Evolutionary conservation across 1,140 invertebrate genomes (phyloP), one percentile per base, ranked within the genome.

Genomic region (Aphelenchoides fujianensis): DNA sequence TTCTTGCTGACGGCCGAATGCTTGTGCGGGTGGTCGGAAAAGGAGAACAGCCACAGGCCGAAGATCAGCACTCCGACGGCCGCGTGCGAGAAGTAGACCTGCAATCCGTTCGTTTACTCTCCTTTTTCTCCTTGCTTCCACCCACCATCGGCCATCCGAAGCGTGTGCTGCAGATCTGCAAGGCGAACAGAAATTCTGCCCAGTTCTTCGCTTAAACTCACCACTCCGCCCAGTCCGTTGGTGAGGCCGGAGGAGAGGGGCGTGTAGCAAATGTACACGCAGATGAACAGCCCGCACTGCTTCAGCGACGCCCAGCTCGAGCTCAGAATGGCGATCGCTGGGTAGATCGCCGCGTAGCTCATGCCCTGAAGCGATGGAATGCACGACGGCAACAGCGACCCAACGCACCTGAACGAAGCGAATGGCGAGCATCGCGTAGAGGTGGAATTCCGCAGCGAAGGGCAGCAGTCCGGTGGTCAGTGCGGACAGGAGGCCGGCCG

Each of bases 11-110:
- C 63, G 30, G 32, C 1, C 2, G 3, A 3, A 34, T 16, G 12
- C 34, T 63, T 66, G 1, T 68, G 53, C 2, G 71, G 71, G 1
- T 31, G 7, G 34, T 74, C 55, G 2, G 31, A 27, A 36, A 74
- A 61, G 55, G 64, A 73, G 35, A 75, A 66, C 30, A 74, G 16
- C 32, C 72, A 73, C 31, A 75, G 23, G 7, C 34, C 27, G 72
- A 73, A 73, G 19, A 73, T 35, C 19, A 73, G 2, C 31, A 74
- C 28, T 2, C 71, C 74, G n/a, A 77, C 66, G 27, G 32, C 16
- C 36, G 57, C 63, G 37, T 74, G 73, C 12, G 36, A 66, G 48
- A 75, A 74, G 48, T 55, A 74, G 28, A 74, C 73, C n/a, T n/a
- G n/a, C n/a, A n/a, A n/a, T n/a, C n/a, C n/a, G n/a, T n/a, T n/a